Base-by-base conservation (phyloP, 1,140 invertebrate species). In the Tenebrio molitor region DNA sequence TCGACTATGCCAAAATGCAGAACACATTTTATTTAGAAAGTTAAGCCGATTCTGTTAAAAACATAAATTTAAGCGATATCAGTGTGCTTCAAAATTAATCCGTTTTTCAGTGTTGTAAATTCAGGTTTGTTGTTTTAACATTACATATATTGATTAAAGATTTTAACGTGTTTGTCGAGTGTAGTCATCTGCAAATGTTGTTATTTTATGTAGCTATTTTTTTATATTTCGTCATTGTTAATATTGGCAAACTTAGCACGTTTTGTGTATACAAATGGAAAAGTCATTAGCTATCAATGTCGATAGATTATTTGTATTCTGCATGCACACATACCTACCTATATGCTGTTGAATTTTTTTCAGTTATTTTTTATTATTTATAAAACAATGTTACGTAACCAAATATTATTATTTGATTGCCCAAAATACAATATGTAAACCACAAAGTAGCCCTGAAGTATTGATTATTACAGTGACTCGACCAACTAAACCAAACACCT, bases 291-390 rank as follows among this genome's bases (percentile, higher is more conserved):
- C 12, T 58, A 29, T 58, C 50, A 58, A 58, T 58, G 50, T 23
- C 50, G 23, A 21, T 50, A 7, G 19, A 50, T 2, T 19, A 50
- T 1, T 39, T 39, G 36, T 39, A 39, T 50, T 50, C 44, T 29
- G 25, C 25, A 29, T 29, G 8, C 25, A 17, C 2, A 50, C n/a
- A 50, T 17, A 44, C 42, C 17, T n/a, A n/a, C 25, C 8, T 19
- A 53, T 17, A 58, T 58, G 50, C 29, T 58, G 29, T 58, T 58
- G 29, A 58, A n/a, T n/a, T 29, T 58, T 58, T 58, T 58, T 58
- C 15, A n/a, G 21, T 23, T 33, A 58, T 25, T n/a, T 15, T 25
- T 58, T 29, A 46, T 53, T 23, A 7, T 53, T 17, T 53, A 7
- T 44, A 15, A 44, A 44, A 44, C 44, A 23, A 6, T n/a, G 12